These are phyloP conservation scores for Yasuhikotakia modesta DNA, from an alignment of 2,797 vertebrate genomes.

Conservation along the genomic window DNA sequence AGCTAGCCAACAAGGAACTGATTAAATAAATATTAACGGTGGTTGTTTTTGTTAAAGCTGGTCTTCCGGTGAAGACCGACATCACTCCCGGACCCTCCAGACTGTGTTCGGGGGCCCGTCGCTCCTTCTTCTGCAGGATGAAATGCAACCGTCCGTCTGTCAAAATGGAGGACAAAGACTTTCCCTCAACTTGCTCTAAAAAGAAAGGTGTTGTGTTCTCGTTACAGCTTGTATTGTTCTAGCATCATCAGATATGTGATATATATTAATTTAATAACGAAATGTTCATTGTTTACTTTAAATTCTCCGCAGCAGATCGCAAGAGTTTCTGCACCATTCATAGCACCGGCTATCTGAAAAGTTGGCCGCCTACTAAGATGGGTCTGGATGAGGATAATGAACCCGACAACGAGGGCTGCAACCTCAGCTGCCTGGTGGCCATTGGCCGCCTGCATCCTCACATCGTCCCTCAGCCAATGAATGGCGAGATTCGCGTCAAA, in stretches of 20 bases:
- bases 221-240: too few species aligned
- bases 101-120: conserved; percentile 92
- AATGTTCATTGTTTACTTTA: background rate
- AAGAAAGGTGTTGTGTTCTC: conserved; percentile 86
- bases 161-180: conserved; percentile 98
- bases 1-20: too few species aligned
- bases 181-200: conserved; percentile 96
- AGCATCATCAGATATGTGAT: too few species aligned
- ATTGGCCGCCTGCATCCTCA: conserved; percentile 95
- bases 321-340: conserved; percentile 99
- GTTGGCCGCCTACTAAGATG: conserved; percentile 98
- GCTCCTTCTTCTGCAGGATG: conserved; percentile 99
- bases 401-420: conserved; percentile 95
- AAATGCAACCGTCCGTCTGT: conserved; percentile 97
- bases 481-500: conserved; percentile 93
- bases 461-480: conserved; percentile 86
- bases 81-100: conserved; percentile 94
- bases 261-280: background rate
- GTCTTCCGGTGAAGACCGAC: conserved; percentile 97
- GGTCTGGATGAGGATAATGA: conserved; percentile 96
- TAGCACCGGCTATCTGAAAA: conserved; percentile 98
- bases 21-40: too few species aligned
- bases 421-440: conserved; percentile 96
- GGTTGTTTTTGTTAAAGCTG: conserved; percentile 75
- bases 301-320: conserved; percentile 82